Conservation (phyloP, 1,140 invertebrate genomes). For the Drosophila lacertosa region DNA sequence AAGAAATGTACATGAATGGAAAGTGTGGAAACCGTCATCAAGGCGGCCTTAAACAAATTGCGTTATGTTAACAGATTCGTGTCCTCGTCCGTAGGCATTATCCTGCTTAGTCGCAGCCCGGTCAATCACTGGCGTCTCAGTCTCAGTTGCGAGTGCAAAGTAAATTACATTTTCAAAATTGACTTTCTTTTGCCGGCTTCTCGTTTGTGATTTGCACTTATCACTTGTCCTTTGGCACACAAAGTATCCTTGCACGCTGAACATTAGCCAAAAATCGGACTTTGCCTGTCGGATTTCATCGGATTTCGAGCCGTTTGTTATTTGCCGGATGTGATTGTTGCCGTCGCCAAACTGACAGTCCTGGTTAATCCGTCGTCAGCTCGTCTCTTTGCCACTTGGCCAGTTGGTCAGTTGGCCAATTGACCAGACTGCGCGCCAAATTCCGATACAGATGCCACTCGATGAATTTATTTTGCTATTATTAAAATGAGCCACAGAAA, state of each 20-base stretch:
- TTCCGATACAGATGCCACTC: neutral
- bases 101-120: slow-evolving; percentile 27
- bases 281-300: slow-evolving; percentile 1
- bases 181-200: neutral
- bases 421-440: slow-evolving; percentile 22
- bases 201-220: slow-evolving; percentile 21
- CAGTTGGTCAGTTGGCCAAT: neutral
- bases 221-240: slow-evolving; percentile 5
- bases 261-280: slow-evolving; percentile 36
- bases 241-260: too few relatives aligned
- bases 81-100: slow-evolving; percentile 2
- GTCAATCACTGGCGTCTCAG: slow-evolving; percentile 22
- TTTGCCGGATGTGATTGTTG: slow-evolving; percentile 38
- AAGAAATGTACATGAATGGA: neutral
- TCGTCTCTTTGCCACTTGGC: neutral
- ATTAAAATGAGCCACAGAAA: too few relatives aligned
- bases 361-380: slow-evolving; percentile 13
- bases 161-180: slow-evolving; percentile 29
- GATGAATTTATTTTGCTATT: neutral
- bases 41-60: slow-evolving; percentile 32
- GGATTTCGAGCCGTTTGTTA: neutral
- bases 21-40: slow-evolving; percentile 27
- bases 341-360: slow-evolving; percentile 9
- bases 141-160: slow-evolving; percentile 3
- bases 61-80: slow-evolving; percentile 11